These are phyloP conservation scores for Glaucidium brasilianum DNA, from an alignment of 2,113 vertebrate genomes.

Conservation along the genomic window DNA sequence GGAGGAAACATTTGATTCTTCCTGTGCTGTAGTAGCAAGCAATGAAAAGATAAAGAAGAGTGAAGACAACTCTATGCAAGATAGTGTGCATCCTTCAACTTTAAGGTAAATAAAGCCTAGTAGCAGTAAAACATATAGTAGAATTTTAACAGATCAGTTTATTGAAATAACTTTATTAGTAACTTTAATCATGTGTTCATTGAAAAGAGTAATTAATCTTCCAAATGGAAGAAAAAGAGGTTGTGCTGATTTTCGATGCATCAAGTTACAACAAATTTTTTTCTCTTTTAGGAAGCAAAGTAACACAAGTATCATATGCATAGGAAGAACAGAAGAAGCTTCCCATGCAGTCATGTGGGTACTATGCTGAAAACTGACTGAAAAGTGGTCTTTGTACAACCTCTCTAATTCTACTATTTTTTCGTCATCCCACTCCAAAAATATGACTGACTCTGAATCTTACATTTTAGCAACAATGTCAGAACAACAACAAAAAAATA, in stretches of 20 bases:
- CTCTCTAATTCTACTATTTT: neutral
- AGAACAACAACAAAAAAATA: neutral
- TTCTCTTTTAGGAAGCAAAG: neutral
- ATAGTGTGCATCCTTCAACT: neutral
- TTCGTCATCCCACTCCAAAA: neutral
- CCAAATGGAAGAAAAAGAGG: neutral
- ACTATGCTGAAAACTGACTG: neutral
- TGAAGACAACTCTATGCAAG: neutral
- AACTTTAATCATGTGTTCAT: neutral
- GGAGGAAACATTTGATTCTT: neutral
- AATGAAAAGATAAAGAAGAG: neutral
- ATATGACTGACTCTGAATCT: neutral
- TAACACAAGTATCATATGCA: neutral
- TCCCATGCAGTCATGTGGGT: neutral
- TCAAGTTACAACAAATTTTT: neutral
- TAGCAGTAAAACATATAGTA: neutral
- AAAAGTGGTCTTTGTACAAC: neutral
- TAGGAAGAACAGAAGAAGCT: neutral
- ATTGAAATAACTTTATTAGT: neutral
- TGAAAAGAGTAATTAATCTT: neutral
- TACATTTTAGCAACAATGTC: neutral
- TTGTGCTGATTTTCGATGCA: neutral
- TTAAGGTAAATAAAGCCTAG: neutral
- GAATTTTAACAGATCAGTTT: neutral
- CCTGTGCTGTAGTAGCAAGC: neutral